Conservation (phyloP, 2,113 vertebrate genomes). For the Setophaga coronata region DNA sequence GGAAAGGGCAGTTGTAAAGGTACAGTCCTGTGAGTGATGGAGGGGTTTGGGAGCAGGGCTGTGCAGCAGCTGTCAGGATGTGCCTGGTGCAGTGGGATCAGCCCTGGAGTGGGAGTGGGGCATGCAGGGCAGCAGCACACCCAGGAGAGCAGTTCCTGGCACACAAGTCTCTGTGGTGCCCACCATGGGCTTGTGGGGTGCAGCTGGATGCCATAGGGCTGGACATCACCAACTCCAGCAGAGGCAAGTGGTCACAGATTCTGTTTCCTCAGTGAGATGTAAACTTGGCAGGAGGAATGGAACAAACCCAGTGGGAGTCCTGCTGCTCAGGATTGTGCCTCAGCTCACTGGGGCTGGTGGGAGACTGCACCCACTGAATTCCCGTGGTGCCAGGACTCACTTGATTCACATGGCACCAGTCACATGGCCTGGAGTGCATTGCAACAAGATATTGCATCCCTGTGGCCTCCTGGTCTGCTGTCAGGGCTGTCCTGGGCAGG, state of each 20-base stretch:
- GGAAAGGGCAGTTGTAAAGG: slow-evolving; percentile 78
- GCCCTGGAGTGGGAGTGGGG: rapidly evolving
- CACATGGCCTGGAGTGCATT: rapidly evolving
- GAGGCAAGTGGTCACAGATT: background rate
- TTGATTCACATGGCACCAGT: rapidly evolving
- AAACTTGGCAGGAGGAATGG: background rate
- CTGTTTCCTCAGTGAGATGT: background rate
- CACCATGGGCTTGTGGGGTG: rapidly evolving
- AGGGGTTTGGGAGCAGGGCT: background rate
- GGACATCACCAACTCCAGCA: rapidly evolving
- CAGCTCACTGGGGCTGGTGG: background rate
- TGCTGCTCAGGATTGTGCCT: background rate
- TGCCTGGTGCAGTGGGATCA: rapidly evolving
- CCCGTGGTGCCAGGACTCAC: rapidly evolving
- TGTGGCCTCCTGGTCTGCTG: background rate
- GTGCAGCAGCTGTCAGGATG: background rate
- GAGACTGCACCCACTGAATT: rapidly evolving
- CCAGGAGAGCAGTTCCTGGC: background rate
- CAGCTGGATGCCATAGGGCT: background rate
- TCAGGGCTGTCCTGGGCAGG: background rate
- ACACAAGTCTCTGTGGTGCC: rapidly evolving
- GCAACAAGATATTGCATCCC: background rate
- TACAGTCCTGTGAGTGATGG: slow-evolving; percentile 31
- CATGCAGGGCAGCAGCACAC: background rate
- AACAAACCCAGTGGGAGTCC: background rate